These are phyloP conservation scores for Porites divaricata DNA, from an alignment of 92 coral and sea anemone species.

Conservation along the genomic window DNA sequence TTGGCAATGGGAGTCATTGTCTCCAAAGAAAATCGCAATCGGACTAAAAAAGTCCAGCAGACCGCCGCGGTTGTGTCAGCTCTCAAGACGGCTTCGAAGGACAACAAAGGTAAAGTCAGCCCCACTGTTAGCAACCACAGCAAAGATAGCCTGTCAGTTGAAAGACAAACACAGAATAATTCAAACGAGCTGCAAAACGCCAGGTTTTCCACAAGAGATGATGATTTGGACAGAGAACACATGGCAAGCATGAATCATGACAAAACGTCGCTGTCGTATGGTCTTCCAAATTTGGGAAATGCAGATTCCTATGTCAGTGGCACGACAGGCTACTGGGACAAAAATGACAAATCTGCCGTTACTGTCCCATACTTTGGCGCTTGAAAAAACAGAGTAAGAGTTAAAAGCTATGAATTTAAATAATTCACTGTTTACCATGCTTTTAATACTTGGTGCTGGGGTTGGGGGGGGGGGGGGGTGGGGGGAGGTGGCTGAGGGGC, in stretches of 20 bases:
- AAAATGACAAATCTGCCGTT: slow-evolving; percentile 29
- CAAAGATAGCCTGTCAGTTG: background rate
- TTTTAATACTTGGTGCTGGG: too few species aligned
- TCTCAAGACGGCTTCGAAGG: slow-evolving; percentile 59
- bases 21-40: slow-evolving; percentile 79
- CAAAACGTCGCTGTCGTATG: slow-evolving; percentile 77
- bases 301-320: slow-evolving; percentile 53
- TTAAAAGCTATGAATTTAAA: background rate
- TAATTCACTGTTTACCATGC: too few species aligned
- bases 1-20: slow-evolving; percentile 84
- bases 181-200: background rate
- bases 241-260: slow-evolving; percentile 46
- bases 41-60: slow-evolving; percentile 92
- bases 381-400: slow-evolving; percentile 79
- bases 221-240: slow-evolving; percentile 16
- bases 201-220: background rate
- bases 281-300: slow-evolving; percentile 74
- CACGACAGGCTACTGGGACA: slow-evolving; percentile 81
- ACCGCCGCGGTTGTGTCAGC: slow-evolving; percentile 91
- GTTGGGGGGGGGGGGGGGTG: too few species aligned
- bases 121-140: background rate
- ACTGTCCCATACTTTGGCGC: slow-evolving; percentile 87
- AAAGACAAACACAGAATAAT: background rate
- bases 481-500: too few species aligned
- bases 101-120: slow-evolving; percentile 18